Evolutionary conservation across 2,888 invertebrate genomes (phyloP).

Genomic region (Cerastis leucographa): DNA sequence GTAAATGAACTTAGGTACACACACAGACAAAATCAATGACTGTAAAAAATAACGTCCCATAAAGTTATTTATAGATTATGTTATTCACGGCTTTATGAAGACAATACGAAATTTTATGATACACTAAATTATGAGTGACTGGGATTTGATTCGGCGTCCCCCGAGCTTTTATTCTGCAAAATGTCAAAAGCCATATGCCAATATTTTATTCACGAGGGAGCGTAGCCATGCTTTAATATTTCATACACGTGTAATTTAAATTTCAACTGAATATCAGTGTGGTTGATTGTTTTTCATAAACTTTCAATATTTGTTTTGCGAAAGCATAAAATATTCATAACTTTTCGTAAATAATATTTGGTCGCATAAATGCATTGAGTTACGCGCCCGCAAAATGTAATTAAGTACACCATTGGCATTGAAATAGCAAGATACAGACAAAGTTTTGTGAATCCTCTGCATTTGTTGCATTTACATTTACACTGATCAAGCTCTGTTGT

Average conservation of each 20-base stretch:
- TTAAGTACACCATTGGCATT: background rate
- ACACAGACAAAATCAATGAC: constrained; percentile 22
- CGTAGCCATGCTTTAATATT: constrained; percentile 51
- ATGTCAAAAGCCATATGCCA: constrained; percentile 52
- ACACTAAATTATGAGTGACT: constrained; percentile 60
- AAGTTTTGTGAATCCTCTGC: background rate
- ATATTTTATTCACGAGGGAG: constrained; percentile 59
- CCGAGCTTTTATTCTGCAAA: constrained; percentile 45
- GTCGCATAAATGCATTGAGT: background rate
- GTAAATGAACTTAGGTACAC: constrained; percentile 21
- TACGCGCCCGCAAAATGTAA: background rate
- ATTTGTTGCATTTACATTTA: constrained; percentile 26
- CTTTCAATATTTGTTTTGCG: constrained; percentile 48
- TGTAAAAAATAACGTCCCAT: constrained; percentile 29
- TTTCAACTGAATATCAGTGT: constrained; percentile 50
- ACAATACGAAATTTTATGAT: constrained; percentile 59
- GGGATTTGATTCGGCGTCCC: constrained; percentile 43
- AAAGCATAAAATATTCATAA: constrained; percentile 43
- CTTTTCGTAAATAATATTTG: constrained; percentile 15
- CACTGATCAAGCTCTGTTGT: constrained; percentile 10
- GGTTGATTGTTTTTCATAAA: constrained; percentile 52
- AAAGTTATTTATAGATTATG: constrained; percentile 51
- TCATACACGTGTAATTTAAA: constrained; percentile 50
- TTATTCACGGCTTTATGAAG: constrained; percentile 50
- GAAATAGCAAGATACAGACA: constrained; percentile 1